phyloP scores from a whole-genome alignment of 2,113 vertebrate genomes.

The Hemichromis elongatus region DNA sequence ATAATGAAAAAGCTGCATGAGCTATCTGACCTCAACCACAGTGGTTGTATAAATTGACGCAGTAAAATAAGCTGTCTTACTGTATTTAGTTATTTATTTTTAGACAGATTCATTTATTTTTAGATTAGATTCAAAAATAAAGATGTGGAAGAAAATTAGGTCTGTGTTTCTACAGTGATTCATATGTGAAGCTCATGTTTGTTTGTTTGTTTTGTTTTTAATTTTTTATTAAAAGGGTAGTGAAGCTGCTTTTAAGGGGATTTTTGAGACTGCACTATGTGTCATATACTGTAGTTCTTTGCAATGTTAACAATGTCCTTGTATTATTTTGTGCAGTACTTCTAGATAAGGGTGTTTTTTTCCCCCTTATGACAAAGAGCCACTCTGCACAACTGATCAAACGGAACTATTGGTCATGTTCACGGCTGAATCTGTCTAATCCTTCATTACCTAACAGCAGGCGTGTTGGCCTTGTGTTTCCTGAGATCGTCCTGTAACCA shows the following conservation, averaged over 20 bases:
- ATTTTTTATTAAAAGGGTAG: background rate
- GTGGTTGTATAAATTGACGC: fast-evolving
- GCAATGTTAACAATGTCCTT: background rate
- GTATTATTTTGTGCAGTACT: background rate
- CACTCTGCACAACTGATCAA: constrained; percentile 4
- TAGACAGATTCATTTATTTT: background rate
- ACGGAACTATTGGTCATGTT: background rate
- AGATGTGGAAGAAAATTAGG: background rate
- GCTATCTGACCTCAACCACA: background rate
- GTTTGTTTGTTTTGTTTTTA: background rate
- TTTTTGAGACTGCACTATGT: background rate
- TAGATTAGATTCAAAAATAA: background rate
- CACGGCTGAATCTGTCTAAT: constrained; percentile 4
- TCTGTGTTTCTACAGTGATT: background rate
- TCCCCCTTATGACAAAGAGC: background rate
- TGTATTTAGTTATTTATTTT: background rate
- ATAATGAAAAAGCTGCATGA: background rate
- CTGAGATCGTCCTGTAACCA: constrained; percentile 33
- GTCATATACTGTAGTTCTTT: background rate
- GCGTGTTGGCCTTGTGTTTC: constrained; percentile 29
- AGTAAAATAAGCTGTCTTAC: background rate
- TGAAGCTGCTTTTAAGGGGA: background rate
- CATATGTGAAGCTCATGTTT: fast-evolving
- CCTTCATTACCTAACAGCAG: constrained; percentile 55
- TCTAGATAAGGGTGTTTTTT: background rate